Evolutionary conservation across 2,113 vertebrate species (phyloP), one percentile per base, ranked within the genome.

Genomic region (Neopipo cinnamomea): DNA sequence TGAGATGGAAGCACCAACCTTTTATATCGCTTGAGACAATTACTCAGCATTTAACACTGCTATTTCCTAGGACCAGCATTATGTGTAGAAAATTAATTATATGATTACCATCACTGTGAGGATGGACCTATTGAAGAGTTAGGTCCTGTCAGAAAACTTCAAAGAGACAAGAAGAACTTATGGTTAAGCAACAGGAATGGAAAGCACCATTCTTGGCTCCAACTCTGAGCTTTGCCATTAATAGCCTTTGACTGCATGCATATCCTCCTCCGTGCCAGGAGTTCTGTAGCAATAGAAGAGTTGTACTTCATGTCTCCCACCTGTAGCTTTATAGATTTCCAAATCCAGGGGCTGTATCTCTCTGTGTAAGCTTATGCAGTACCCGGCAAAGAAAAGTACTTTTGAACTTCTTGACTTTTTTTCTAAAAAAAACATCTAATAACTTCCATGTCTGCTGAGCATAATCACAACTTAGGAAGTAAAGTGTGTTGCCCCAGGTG

Each of bases 11-110:
- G 58, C 41, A 79, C 18, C 71, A 61, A 41, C 44, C 46, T 83
- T 91, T 63, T 61, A 18, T 9, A 72, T 46, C 16, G 46, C 59
- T 65, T 0, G 0, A 88, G 78, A 75, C 0, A 0, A 47, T 80
- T 33, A 86, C 59, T 85, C 72, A 74, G 37, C 20, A 85, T 27
- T 80, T 80, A 93, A 77, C 24, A 47, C 12, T 25, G 19, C 27
- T 50, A 85, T 90, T 77, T 65, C 49, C 52, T 39, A 44, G 39
- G 7, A 23, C 14, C 35, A 74, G 30, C 42, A 74, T n/a, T 41
- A 93, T 33, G 11, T 59, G 12, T 33, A 88, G 76, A 86, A 88
- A 92, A 84, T 71, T 41, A 75, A 12, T 55, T 30, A 16, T 22
- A 49, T 50, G 62, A 28, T 20, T 42, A 44, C 30, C n/a, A 87